Percentiles rank a stretch among this genome's conserved stretches.
Conservation (phyloP, 2,113 vertebrate genomes). For the Rhinoderma darwinii region DNA sequence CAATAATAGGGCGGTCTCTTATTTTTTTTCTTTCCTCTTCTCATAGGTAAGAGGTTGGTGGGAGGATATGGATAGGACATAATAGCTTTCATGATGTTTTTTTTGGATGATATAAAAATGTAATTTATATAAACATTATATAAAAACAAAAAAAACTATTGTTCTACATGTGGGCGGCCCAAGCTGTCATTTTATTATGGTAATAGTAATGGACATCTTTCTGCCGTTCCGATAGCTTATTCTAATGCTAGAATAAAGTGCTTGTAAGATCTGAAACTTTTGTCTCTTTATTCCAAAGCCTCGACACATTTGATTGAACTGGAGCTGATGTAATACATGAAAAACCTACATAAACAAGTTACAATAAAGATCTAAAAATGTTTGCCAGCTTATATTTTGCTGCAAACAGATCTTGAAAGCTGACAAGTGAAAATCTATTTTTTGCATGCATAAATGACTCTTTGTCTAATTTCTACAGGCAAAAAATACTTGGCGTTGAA, state of each 20-base stretch:
- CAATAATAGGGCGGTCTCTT: too few species aligned
- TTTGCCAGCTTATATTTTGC: constrained; percentile 15
- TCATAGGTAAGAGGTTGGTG: too few species aligned
- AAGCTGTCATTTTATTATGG: neutral
- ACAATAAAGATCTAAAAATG: constrained; percentile 19
- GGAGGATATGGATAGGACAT: too few species aligned
- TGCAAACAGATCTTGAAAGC: neutral
- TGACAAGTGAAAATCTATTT: constrained; percentile 24
- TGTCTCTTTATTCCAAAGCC: neutral
- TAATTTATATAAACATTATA: too few species aligned
- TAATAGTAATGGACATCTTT: neutral
- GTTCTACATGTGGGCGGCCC: too few species aligned
- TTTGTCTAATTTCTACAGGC: constrained; percentile 41
- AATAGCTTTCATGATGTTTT: too few species aligned
- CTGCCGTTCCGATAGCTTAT: neutral
- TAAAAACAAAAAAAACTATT: too few species aligned
- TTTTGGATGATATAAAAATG: too few species aligned
- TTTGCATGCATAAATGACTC: constrained; percentile 26
- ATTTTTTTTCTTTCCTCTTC: too few species aligned
- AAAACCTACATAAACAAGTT: constrained; percentile 6
- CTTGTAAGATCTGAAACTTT: neutral
- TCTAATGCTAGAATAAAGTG: neutral
- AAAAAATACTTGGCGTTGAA: constrained; percentile 10
- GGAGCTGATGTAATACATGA: neutral
- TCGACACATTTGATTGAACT: neutral